phyloP scores from a whole-genome alignment of 1,140 invertebrate genomes.

The Diabrotica virgifera region DNA sequence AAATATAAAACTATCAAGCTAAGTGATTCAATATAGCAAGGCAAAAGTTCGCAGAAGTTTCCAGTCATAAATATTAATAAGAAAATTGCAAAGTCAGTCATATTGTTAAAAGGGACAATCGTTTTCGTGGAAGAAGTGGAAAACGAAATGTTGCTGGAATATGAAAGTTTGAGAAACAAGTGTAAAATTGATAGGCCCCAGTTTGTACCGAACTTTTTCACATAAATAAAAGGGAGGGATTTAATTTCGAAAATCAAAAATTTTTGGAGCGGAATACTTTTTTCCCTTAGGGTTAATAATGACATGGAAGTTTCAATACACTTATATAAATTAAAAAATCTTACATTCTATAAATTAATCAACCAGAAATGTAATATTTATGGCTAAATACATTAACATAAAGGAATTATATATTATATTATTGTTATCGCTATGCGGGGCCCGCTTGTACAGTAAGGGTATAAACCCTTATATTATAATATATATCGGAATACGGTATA shows the following conservation, averaged over 20 bases:
- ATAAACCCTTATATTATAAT: no score
- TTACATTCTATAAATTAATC: no score
- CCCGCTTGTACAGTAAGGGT: no score
- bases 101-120: conserved; percentile 8
- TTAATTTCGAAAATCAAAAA: not conserved
- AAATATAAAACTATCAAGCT: conserved; percentile 11
- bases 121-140: not conserved
- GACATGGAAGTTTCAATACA: no score
- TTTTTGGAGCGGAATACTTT: not conserved
- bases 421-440: no score
- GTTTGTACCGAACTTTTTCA: conserved; percentile 20
- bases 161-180: conserved; percentile 23
- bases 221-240: conserved; percentile 22
- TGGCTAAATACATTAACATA: no score
- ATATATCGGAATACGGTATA: no score
- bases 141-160: conserved; percentile 13
- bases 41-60: conserved; percentile 4
- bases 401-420: no score
- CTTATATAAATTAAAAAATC: no score
- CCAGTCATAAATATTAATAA: conserved; percentile 19
- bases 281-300: not conserved
- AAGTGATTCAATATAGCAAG: conserved; percentile 15
- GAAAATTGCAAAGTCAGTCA: conserved; percentile 16
- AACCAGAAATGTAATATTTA: no score
- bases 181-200: conserved; percentile 29